Percentiles rank a stretch among this genome's conserved stretches.
phyloP scores from a whole-genome alignment of 2,888 invertebrate species.

The Matsumyia berberina region DNA sequence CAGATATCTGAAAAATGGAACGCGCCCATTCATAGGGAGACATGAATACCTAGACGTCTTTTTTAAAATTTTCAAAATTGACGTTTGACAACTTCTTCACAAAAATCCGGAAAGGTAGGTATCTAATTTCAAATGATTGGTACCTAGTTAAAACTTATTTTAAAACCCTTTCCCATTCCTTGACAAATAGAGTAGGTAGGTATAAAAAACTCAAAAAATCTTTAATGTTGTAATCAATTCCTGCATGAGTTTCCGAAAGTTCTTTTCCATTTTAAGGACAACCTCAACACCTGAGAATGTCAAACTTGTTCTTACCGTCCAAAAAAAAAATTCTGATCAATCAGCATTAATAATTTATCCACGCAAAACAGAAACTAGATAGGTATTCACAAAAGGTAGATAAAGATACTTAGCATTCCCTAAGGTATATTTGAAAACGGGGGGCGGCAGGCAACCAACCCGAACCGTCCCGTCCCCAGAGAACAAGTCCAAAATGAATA shows the following conservation, averaged over 20 bases:
- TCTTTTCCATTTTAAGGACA: not conserved
- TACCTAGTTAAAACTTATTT: no score
- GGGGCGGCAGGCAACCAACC: constrained; percentile 6
- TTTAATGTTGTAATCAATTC: constrained; percentile 1
- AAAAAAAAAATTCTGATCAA: constrained; percentile 20
- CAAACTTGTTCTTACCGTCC: constrained; percentile 7
- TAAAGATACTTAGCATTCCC: constrained; percentile 26
- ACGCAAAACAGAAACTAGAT: constrained; percentile 2
- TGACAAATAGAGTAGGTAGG: not conserved
- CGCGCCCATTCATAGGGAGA: no score
- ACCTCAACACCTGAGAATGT: constrained; percentile 11
- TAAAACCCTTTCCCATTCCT: no score
- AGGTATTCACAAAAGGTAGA: constrained; percentile 5
- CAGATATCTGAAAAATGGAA: no score
- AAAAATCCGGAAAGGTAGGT: no score
- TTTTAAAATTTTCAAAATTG: no score
- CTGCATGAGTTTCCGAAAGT: no score
- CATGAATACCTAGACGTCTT: no score
- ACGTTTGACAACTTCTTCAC: no score
- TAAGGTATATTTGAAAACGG: not conserved
- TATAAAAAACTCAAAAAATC: not conserved
- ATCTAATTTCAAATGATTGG: no score
- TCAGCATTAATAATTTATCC: constrained; percentile 26
- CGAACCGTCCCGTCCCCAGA: not conserved
- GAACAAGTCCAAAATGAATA: constrained; percentile 36